phyloP scores from a whole-genome alignment of 2,113 vertebrate species.

The Triplophysa dalaica region DNA sequence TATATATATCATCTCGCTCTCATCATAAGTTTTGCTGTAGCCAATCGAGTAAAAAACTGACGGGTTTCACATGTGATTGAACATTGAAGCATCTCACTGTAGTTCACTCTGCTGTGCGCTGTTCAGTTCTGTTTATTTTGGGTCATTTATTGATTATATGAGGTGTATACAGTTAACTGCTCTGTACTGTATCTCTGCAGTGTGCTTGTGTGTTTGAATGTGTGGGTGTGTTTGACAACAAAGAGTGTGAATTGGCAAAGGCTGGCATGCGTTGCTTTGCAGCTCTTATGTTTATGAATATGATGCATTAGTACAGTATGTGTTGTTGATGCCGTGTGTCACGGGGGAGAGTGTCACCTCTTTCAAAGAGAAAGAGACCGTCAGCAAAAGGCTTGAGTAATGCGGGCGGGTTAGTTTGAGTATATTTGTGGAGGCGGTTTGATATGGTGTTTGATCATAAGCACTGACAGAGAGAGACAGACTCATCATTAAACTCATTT shows the following conservation, averaged over 20 bases:
- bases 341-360: background rate
- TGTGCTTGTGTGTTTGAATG: slow-evolving; percentile 20
- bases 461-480: background rate
- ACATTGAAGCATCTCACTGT: background rate
- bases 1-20: slow-evolving; percentile 1
- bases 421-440: slow-evolving; percentile 3
- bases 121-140: background rate
- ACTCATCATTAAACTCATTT: slow-evolving; percentile 3
- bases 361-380: background rate
- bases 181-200: background rate
- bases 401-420: background rate
- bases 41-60: background rate
- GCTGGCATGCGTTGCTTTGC: background rate
- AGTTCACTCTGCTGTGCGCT: background rate
- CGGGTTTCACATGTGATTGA: background rate
- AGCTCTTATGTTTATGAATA: slow-evolving; percentile 18
- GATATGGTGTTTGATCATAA: slow-evolving; percentile 22
- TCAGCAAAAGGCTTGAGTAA: background rate
- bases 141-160: background rate
- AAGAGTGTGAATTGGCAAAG: background rate
- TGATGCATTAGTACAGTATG: background rate
- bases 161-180: background rate
- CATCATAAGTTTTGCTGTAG: slow-evolving; percentile 3
- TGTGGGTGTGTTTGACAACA: slow-evolving; percentile 35
- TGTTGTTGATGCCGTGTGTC: background rate